phyloP scores from a whole-genome alignment of 53 echinoderm and acorn worm genomes.

The Pentamera pediparva region DNA sequence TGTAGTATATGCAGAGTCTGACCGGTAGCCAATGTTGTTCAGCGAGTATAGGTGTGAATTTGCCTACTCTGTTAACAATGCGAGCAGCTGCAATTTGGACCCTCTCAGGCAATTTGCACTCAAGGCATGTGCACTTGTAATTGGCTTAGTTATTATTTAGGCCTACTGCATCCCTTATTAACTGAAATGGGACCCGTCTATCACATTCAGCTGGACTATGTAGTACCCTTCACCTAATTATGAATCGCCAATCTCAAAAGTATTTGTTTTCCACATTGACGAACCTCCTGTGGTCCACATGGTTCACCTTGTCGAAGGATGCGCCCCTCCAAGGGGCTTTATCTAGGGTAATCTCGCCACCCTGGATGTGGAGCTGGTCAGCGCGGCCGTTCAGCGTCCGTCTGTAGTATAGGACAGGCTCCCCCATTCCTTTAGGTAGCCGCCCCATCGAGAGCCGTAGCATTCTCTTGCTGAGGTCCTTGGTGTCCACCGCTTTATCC shows the following conservation, averaged over 20 bases:
- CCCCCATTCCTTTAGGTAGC: slow-evolving; percentile 61
- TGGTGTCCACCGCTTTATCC: slow-evolving; percentile 84
- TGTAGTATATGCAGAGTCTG: no score
- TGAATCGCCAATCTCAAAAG: slow-evolving; percentile 24
- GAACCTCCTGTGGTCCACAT: slow-evolving; percentile 64
- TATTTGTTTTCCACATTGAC: slow-evolving; percentile 54
- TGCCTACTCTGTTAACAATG: no score
- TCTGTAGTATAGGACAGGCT: slow-evolving; percentile 59
- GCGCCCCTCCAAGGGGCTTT: slow-evolving; percentile 91
- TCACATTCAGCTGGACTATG: neutral
- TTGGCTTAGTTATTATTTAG: no score
- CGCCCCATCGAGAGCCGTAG: slow-evolving; percentile 68
- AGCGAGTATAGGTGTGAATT: no score
- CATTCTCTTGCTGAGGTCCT: slow-evolving; percentile 64
- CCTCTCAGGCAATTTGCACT: no score
- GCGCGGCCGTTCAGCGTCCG: slow-evolving; percentile 88
- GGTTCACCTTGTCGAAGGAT: slow-evolving; percentile 85
- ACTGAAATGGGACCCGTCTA: no score
- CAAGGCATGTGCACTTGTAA: no score
- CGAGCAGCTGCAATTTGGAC: no score
- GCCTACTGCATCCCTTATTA: no score
- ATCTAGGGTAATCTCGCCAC: slow-evolving; percentile 86
- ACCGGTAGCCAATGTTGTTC: no score
- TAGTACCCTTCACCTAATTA: neutral
- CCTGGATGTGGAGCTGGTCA: slow-evolving; percentile 71